Evolutionary conservation across 2,113 vertebrate species (phyloP).

Genomic region (Rhagologus leucostigma): DNA sequence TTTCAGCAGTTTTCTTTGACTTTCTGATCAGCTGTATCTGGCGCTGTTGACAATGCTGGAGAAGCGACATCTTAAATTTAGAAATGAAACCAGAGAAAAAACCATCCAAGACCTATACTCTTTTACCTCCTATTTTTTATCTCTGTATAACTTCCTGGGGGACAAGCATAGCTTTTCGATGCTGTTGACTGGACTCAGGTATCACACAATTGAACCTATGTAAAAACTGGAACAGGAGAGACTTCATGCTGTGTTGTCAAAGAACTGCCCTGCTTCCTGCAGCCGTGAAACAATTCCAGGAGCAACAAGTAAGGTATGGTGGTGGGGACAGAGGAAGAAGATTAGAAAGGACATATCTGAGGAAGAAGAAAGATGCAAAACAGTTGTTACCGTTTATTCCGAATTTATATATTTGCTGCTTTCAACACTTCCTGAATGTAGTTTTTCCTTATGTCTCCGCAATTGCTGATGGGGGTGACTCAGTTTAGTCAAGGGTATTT

Average conservation of each 20-base stretch:
- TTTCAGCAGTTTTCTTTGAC: not conserved
- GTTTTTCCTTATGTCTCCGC: not conserved
- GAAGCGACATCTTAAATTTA: not conserved
- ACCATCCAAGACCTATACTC: rapidly evolving
- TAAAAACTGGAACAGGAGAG: not conserved
- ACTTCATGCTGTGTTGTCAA: not conserved
- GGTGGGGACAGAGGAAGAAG: not conserved
- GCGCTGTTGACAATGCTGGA: not conserved
- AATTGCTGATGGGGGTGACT: not conserved
- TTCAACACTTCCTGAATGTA: not conserved
- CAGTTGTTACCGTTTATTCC: not conserved
- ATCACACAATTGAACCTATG: rapidly evolving
- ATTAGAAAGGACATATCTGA: not conserved
- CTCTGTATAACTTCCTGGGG: not conserved
- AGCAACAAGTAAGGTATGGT: not conserved
- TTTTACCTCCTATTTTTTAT: not conserved
- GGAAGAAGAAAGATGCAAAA: not conserved
- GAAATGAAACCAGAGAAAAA: not conserved
- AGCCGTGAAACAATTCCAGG: not conserved
- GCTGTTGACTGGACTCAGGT: not conserved
- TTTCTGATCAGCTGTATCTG: not conserved
- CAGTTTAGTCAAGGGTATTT: not conserved
- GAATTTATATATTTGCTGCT: not conserved
- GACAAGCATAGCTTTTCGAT: not conserved
- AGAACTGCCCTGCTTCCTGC: not conserved